Evolutionary conservation across 2,797 vertebrate genomes (phyloP).

Genomic region (Cuniculus paca): DNA sequence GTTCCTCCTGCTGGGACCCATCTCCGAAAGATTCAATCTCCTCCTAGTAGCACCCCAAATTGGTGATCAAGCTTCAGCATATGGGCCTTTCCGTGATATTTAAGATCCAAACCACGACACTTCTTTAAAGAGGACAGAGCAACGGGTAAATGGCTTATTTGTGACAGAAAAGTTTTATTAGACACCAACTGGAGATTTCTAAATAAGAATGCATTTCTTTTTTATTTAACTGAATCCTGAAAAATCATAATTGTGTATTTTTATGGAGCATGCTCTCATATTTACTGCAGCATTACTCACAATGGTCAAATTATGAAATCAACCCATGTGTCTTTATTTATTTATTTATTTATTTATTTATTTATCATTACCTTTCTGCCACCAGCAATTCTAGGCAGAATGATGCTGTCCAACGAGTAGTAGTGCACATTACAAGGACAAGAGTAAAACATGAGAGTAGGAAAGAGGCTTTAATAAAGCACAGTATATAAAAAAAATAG

Average conservation of each 20-base stretch:
- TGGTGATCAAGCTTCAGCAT: background rate
- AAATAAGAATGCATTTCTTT: background rate
- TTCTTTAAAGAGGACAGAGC: background rate
- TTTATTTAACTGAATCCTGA: background rate
- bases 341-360: too few relatives aligned
- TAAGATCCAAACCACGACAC: background rate
- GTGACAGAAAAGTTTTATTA: background rate
- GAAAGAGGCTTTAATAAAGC: background rate
- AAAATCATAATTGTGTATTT: background rate
- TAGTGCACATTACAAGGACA: background rate
- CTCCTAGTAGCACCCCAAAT: background rate
- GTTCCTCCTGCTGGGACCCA: background rate
- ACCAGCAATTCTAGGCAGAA: background rate
- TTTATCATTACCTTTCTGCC: background rate
- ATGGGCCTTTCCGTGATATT: background rate
- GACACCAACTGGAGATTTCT: background rate
- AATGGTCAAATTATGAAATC: background rate
- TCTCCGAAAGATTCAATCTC: background rate
- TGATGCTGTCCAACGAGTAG: background rate
- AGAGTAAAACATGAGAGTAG: background rate
- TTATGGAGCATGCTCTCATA: background rate
- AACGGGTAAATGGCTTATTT: background rate
- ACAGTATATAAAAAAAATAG: background rate
- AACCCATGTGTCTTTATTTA: too few relatives aligned
- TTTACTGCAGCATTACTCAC: background rate